Evolutionary conservation across 2,797 vertebrate genomes (phyloP), one percentile per base, ranked within the genome.

Genomic region (Apogon talboti): DNA sequence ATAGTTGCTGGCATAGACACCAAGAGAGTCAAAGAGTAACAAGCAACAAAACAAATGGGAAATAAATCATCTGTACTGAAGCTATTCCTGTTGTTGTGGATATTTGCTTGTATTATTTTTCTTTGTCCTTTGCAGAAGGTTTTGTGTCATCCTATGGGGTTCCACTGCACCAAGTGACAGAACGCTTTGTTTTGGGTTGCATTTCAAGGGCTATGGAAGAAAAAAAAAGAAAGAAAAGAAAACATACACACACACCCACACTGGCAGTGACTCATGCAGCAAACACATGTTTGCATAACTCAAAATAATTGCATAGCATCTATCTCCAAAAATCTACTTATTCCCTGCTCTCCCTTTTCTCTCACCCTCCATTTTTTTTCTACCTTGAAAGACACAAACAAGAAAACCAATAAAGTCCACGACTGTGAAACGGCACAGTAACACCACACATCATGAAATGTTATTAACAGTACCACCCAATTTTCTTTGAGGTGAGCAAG

Each of bases 211-310:
- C 59, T 43, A 57, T 0, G 2, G 33, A 40, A 28, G 55, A 65
- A 53, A 43, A 59, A 56, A 57, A 65, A 62, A 66, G 69, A 24
- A 24, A 2, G 5, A 24, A 24, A 24, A 2, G 5, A 24, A 24
- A 24, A 24, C 21, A 24, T 24, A 24, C 21, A 55, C 6, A 51
- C 54, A 43, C 79, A 69, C 66, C 76, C 74, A 78, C 76, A 53
- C 14, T 2, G 19, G 33, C 28, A 40, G 51, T 62, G 61, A 75
- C 68, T 83, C 66, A 67, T 77, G 51, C 61, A 57, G 56, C 66
- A 76, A 76, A 82, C 66, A 75, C 50, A 66, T 43, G 66, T 83
- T 86, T 85, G 67, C 58, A 71, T 75, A 77, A 77, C 49, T 82
- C 65, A 64, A 76, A 84, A 86, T 80, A 82, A 86, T 74, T 76